These are phyloP conservation scores for Hippocampus zosterae DNA, from an alignment of 2,113 vertebrate species.

Conservation along the genomic window DNA sequence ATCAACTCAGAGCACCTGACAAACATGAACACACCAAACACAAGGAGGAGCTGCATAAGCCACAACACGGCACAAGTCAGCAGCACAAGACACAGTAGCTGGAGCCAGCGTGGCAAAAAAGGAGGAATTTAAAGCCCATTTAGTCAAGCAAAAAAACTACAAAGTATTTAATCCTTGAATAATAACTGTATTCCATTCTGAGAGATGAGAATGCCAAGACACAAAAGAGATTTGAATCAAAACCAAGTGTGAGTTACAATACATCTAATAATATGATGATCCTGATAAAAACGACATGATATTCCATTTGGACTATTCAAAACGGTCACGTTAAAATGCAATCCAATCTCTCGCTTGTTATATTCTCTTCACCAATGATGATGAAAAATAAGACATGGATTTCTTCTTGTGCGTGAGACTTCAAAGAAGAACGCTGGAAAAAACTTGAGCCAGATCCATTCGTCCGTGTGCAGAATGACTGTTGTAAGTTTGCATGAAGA, in stretches of 20 bases:
- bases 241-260: neutral
- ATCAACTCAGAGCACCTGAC: constrained; percentile 58
- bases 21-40: constrained; percentile 18
- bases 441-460: constrained; percentile 20
- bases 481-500: too few relatives aligned
- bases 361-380: neutral
- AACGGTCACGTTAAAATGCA: neutral
- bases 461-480: neutral
- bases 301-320: neutral
- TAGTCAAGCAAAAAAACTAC: too few relatives aligned
- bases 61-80: neutral
- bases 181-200: neutral
- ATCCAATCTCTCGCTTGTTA: neutral
- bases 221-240: neutral
- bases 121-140: neutral
- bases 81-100: neutral
- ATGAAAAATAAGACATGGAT: neutral
- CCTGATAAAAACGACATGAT: neutral
- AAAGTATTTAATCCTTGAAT: neutral
- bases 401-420: neutral
- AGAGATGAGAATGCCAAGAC: neutral
- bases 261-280: neutral
- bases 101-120: neutral
- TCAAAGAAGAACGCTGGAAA: constrained; percentile 15
- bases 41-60: neutral